phyloP scores from a whole-genome alignment of 2,797 vertebrate genomes.

The Epinephelus awoara region DNA sequence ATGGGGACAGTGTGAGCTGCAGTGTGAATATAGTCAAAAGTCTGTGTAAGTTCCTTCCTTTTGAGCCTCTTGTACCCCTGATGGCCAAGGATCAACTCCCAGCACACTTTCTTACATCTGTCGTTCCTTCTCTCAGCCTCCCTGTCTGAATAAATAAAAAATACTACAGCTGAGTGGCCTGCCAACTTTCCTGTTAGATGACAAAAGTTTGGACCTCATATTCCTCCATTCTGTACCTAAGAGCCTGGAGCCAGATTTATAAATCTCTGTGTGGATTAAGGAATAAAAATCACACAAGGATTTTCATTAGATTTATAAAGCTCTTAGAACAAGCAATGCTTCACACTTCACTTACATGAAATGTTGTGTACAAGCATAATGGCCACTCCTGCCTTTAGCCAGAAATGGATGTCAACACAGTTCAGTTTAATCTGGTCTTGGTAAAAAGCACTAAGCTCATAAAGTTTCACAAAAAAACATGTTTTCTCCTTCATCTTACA shows the following conservation, averaged over 20 bases:
- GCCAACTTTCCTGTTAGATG: slow-evolving; percentile 17
- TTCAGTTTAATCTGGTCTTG: background rate
- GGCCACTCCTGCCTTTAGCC: background rate
- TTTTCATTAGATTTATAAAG: background rate
- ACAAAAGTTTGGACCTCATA: slow-evolving; percentile 12
- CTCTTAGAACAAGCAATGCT: background rate
- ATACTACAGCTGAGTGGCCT: slow-evolving; percentile 12
- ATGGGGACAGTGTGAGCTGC: background rate
- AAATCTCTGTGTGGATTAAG: background rate
- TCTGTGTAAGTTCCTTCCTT: slow-evolving; percentile 21
- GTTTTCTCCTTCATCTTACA: slow-evolving; percentile 2
- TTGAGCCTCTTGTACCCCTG: slow-evolving; percentile 6
- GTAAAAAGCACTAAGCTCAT: background rate
- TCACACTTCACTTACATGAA: background rate
- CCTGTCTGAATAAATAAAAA: slow-evolving; percentile 33
- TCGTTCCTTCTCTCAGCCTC: slow-evolving; percentile 9
- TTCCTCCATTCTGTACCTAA: background rate
- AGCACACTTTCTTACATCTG: slow-evolving; percentile 33
- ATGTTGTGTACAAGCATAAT: background rate
- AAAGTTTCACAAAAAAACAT: background rate
- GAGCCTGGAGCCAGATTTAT: background rate
- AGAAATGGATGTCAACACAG: background rate
- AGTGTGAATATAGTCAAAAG: slow-evolving; percentile 14
- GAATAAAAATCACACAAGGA: background rate
- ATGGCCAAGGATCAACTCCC: slow-evolving; percentile 28